Evolutionary conservation across 2,888 invertebrate genomes (phyloP).

Genomic region (Pseudanteris insignis): DNA sequence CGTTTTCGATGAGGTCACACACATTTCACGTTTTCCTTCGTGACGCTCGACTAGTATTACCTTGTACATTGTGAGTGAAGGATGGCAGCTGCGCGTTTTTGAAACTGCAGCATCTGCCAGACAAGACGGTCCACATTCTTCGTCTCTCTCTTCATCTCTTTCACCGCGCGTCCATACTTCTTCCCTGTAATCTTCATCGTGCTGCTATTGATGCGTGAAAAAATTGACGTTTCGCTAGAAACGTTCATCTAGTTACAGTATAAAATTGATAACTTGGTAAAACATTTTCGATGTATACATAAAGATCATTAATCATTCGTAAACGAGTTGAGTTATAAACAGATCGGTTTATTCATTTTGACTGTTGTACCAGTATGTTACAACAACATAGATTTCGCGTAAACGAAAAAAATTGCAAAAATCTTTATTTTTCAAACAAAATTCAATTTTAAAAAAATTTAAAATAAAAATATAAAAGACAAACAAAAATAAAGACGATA

Average conservation of each 20-base stretch:
- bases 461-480: too few species aligned
- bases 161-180: conserved; percentile 1
- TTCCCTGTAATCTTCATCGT: conserved; percentile 15
- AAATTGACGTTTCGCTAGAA: conserved; percentile 14
- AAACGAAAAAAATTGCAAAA: too few species aligned
- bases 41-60: conserved; percentile 27
- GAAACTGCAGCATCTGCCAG: conserved; percentile 44
- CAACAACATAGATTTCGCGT: too few species aligned
- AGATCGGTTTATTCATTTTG: too few species aligned
- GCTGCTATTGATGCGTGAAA: conserved; percentile 23
- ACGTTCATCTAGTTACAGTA: conserved; percentile 5
- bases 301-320: neutral
- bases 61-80: conserved; percentile 28
- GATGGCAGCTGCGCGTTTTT: conserved; percentile 40
- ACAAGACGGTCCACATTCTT: conserved; percentile 29
- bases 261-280: conserved; percentile 15
- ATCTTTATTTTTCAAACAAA: too few species aligned
- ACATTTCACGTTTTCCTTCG: conserved; percentile 15
- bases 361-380: too few species aligned
- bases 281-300: too few species aligned
- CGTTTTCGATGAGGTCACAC: conserved; percentile 25
- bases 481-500: too few species aligned
- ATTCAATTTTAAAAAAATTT: too few species aligned
- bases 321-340: neutral
- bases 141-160: conserved; percentile 17